These are phyloP conservation scores for Nettapus auritus DNA, from an alignment of 2,113 vertebrate species.

Conservation along the genomic window DNA sequence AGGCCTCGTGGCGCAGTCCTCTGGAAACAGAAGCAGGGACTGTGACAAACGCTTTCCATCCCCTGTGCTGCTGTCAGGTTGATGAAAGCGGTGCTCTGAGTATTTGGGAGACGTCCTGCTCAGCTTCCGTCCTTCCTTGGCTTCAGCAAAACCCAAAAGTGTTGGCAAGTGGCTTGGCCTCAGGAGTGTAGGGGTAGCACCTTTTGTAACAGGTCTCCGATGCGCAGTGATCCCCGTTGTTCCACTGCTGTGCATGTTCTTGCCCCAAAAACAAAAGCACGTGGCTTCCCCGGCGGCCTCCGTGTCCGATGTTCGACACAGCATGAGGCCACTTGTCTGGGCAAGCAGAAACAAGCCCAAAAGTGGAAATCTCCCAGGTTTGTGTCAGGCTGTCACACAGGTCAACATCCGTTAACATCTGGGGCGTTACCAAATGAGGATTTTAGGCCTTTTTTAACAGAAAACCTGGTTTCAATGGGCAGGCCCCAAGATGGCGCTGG, in stretches of 20 bases:
- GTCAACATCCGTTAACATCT: background rate
- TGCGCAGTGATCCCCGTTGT: rapidly evolving
- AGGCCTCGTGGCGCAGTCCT: background rate
- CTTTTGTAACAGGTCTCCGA: rapidly evolving
- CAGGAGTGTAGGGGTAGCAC: background rate
- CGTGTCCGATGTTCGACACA: background rate
- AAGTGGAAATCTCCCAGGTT: background rate
- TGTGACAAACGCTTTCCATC: background rate
- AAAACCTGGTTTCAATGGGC: background rate
- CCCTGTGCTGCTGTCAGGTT: background rate
- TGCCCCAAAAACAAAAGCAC: background rate
- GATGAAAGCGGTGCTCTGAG: rapidly evolving
- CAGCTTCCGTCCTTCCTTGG: background rate
- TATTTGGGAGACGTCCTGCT: background rate
- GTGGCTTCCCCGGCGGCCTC: background rate
- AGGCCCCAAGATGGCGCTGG: background rate
- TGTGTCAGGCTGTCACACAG: background rate
- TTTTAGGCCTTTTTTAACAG: background rate
- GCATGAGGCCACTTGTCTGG: background rate
- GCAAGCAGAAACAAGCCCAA: conserved; percentile 22
- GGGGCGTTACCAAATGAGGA: background rate
- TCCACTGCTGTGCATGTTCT: background rate
- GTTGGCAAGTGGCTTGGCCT: background rate
- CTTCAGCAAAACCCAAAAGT: rapidly evolving
- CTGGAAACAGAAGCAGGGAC: background rate